phyloP scores from a whole-genome alignment of 2,888 invertebrate genomes.

The Microctonus aethiopoides region DNA sequence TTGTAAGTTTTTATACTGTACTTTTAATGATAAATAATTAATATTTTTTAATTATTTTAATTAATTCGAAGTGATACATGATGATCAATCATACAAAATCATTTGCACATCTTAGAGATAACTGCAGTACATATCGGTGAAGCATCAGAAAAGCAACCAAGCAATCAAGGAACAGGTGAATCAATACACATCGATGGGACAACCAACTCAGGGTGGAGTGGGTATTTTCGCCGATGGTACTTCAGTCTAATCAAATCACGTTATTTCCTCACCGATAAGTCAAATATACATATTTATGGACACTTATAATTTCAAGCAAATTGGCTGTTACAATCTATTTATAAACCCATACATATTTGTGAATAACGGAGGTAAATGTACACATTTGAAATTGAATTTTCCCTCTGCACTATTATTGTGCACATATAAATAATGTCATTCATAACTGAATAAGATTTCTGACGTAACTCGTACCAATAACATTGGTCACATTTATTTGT shows the following conservation, averaged over 20 bases:
- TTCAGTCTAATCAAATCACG: not conserved
- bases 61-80: too few relatives aligned
- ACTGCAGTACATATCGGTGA: constrained; percentile 20
- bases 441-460: not conserved
- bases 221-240: not conserved
- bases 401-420: not conserved
- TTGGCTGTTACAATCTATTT: too few relatives aligned
- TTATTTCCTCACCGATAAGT: not conserved
- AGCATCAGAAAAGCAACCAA: not conserved
- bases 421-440: not conserved
- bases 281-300: not conserved
- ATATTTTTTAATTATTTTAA: too few relatives aligned
- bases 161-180: not conserved
- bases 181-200: not conserved
- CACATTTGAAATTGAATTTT: not conserved
- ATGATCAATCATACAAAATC: too few relatives aligned
- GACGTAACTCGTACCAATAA: not conserved
- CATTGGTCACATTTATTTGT: not conserved
- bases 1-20: not conserved
- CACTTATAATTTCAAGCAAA: too few relatives aligned
- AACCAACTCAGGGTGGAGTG: not conserved
- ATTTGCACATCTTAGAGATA: constrained; percentile 10
- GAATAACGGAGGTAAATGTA: too few relatives aligned
- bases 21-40: not conserved
- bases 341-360: too few relatives aligned